These are phyloP conservation scores for Amazona vittata DNA, from an alignment of 2,113 vertebrate species.

Conservation along the genomic window DNA sequence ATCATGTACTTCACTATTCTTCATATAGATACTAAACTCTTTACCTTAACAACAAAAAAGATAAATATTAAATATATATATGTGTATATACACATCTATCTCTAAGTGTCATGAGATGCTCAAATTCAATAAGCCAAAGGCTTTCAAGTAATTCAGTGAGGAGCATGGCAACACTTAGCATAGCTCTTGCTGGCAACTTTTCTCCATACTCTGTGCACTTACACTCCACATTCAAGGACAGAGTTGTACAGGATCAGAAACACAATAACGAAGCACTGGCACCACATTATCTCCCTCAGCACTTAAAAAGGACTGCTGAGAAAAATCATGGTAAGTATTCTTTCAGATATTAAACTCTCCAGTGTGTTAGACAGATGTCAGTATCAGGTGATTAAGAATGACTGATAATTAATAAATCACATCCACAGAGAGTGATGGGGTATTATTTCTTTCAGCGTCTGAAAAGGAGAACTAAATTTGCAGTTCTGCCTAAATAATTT, in stretches of 20 bases:
- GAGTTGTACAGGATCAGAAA: background rate
- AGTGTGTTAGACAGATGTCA: constrained; percentile 25
- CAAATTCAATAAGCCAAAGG: background rate
- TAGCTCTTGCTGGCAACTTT: background rate
- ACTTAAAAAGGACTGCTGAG: constrained; percentile 14
- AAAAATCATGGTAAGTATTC: constrained; percentile 34
- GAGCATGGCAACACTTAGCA: background rate
- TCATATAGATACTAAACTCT: background rate
- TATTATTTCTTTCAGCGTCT: background rate
- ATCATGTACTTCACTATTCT: background rate
- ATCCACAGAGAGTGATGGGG: background rate
- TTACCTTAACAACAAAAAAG: background rate
- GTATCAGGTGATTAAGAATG: constrained; percentile 44
- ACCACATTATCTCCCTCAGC: background rate
- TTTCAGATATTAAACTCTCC: constrained; percentile 19
- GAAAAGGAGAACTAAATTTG: background rate
- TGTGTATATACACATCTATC: background rate
- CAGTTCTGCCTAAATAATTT: background rate
- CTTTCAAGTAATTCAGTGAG: background rate
- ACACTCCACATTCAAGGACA: background rate
- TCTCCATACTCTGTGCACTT: background rate
- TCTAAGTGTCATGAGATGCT: background rate
- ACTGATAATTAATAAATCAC: constrained; percentile 55
- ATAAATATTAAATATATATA: background rate
- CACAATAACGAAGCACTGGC: background rate